Evolutionary conservation across 2,113 vertebrate genomes (phyloP).

Genomic region (Poecilia latipinna): DNA sequence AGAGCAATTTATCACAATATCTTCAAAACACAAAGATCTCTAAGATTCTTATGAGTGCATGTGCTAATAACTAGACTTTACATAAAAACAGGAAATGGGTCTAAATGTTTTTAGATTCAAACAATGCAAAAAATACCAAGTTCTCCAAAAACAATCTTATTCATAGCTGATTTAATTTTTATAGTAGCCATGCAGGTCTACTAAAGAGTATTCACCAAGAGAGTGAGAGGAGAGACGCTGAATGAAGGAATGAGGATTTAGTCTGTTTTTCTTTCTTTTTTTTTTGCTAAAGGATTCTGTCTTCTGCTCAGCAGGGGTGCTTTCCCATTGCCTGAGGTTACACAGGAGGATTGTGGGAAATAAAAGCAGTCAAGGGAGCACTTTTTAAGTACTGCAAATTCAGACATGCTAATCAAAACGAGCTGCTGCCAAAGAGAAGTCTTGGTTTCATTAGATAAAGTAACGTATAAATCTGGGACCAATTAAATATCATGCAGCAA

Average conservation of each 20-base stretch:
- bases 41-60: too few species aligned
- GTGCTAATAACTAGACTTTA: too few species aligned
- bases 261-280: constrained; percentile 33
- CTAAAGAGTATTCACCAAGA: too few species aligned
- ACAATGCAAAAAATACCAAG: background rate
- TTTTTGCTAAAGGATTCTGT: constrained; percentile 64
- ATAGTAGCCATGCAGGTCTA: background rate
- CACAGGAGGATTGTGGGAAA: constrained; percentile 55
- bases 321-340: constrained; percentile 63
- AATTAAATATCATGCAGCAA: background rate
- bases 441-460: background rate
- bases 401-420: background rate
- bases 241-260: constrained; percentile 47
- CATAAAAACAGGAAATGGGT: too few species aligned
- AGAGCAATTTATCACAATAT: too few species aligned
- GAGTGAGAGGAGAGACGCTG: background rate
- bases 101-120: background rate
- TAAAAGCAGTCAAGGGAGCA: constrained; percentile 21
- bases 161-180: background rate
- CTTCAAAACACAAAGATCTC: too few species aligned
- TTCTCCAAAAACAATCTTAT: background rate
- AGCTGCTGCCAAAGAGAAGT: background rate
- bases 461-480: background rate
- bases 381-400: constrained; percentile 26
- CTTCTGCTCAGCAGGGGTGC: constrained; percentile 55